Evolutionary conservation across 2,888 invertebrate species (phyloP).

Genomic region (Drosophila silvestris): DNA sequence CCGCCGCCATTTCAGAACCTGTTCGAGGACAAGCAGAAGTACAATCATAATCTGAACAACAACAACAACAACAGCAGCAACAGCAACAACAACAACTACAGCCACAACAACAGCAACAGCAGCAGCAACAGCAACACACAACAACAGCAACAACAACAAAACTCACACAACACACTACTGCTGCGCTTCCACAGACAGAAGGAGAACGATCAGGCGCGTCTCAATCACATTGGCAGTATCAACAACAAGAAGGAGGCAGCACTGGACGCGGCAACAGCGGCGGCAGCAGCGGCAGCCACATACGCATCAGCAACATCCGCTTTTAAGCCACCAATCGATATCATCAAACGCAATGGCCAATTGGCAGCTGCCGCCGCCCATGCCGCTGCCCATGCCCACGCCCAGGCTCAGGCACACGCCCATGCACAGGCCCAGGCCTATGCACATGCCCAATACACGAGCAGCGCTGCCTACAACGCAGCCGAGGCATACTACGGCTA

Average conservation of each 20-base stretch:
- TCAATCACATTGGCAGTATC: constrained; percentile 61
- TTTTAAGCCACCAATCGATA: constrained; percentile 91
- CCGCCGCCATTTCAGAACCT: constrained; percentile 93
- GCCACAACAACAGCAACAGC: not conserved
- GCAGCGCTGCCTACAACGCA: constrained; percentile 70
- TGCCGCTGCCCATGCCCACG: constrained; percentile 62
- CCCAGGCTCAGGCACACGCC: constrained; percentile 46
- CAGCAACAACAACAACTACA: constrained; percentile 5
- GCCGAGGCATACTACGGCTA: constrained; percentile 80
- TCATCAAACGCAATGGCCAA: constrained; percentile 86
- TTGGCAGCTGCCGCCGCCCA: constrained; percentile 65
- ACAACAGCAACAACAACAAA: constrained; percentile 23
- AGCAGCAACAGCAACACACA: constrained; percentile 9
- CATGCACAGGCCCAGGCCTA: constrained; percentile 51
- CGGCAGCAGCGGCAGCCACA: constrained; percentile 87
- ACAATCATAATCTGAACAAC: constrained; percentile 38
- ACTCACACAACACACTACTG: constrained; percentile 83
- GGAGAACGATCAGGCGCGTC: constrained; percentile 85
- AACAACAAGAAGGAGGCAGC: not conserved
- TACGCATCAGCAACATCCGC: constrained; percentile 92
- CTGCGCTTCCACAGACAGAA: constrained; percentile 86
- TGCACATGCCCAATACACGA: constrained; percentile 59
- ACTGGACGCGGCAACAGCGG: not conserved
- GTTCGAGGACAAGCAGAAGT: constrained; percentile 91
- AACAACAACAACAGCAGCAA: constrained; percentile 3